Conservation (phyloP, 2,888 invertebrate genomes). For the Drosophila basisetae region DNA sequence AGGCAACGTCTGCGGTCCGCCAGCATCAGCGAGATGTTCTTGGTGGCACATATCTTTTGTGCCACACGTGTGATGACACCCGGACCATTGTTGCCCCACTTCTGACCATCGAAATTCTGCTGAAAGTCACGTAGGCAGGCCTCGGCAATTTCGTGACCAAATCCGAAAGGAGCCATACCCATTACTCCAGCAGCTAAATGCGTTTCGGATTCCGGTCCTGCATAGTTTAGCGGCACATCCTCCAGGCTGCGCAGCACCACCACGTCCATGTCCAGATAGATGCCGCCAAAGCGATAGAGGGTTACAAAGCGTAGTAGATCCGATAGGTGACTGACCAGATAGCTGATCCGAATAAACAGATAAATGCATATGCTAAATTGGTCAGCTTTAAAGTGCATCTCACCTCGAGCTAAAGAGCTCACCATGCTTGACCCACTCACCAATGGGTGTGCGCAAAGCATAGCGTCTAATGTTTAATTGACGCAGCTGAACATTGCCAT, state of each 20-base stretch:
- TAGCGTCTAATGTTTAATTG: constrained; percentile 82
- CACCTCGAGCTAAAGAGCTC: constrained; percentile 78
- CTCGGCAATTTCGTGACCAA: constrained; percentile 87
- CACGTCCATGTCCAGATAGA: constrained; percentile 91
- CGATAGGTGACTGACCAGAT: constrained; percentile 58
- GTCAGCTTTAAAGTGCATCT: background rate
- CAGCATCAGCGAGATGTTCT: constrained; percentile 86
- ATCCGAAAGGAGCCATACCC: constrained; percentile 86
- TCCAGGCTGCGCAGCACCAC: constrained; percentile 87
- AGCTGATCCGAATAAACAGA: constrained; percentile 10
- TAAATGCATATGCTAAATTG: background rate
- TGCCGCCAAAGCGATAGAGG: constrained; percentile 91
- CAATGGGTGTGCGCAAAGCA: constrained; percentile 80
- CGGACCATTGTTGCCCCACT: constrained; percentile 87
- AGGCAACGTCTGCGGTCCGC: constrained; percentile 85
- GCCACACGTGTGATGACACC: constrained; percentile 89
- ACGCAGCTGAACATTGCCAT: constrained; percentile 81
- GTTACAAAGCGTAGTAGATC: constrained; percentile 82
- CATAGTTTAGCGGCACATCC: constrained; percentile 86
- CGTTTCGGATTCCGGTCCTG: constrained; percentile 87
- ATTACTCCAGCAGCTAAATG: constrained; percentile 89
- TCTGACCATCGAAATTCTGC: constrained; percentile 87
- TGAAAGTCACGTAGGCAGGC: constrained; percentile 87
- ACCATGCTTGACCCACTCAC: constrained; percentile 73
- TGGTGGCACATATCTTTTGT: constrained; percentile 86